Evolutionary conservation across 2,797 vertebrate species (phyloP), one percentile per base, ranked within the genome.

Genomic region (Threskiornis aethiopicus): DNA sequence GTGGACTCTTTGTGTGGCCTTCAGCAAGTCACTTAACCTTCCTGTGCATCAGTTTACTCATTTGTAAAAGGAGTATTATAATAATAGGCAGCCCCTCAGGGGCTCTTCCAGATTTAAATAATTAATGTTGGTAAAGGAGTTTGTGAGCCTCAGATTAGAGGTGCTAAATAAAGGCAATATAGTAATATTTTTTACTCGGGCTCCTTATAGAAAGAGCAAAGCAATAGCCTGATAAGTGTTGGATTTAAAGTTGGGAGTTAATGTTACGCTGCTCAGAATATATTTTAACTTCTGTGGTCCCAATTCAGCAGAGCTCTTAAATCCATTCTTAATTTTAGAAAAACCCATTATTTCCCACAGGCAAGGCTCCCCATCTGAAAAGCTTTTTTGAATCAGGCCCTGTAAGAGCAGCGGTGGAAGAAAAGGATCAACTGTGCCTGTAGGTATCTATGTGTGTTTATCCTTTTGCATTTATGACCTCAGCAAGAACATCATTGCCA

Each of bases 1-100:
- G 41, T 22, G 72, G 93, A 87, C 93, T 95, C 72, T 51, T 62
- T 82, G 90, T 90, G 95, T 96, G 95, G 96, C 95, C 90, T 96
- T 90, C 87, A 87, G 69, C 77, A 54, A 90, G 75, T 77, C 61
- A 39, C 81, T 90, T 92, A 61, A 89, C 89, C 70, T 94, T 78
- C 94, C 80, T 67, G 62, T 49, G 92, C 87, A 76, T 95, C 92
- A 55, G 70, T 79, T 84, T 42, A 83, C 87, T 76, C 89, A 89
- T 96, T 93, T 96, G 87, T 93, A 77, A 90, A 76, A 90, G 71
- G 62, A 90, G 69, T 93, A 88, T 93, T 92, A 64, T 41, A 88
- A 93, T 93, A 88, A 93, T 29, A 95, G 95, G 64, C 79, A 91
- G 90, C 55, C 87, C 94, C 83, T 91, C 35, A 9, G 65, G 95